Evolutionary conservation across 1,140 invertebrate species (phyloP).

Genomic region (Diachasma alloeum): DNA sequence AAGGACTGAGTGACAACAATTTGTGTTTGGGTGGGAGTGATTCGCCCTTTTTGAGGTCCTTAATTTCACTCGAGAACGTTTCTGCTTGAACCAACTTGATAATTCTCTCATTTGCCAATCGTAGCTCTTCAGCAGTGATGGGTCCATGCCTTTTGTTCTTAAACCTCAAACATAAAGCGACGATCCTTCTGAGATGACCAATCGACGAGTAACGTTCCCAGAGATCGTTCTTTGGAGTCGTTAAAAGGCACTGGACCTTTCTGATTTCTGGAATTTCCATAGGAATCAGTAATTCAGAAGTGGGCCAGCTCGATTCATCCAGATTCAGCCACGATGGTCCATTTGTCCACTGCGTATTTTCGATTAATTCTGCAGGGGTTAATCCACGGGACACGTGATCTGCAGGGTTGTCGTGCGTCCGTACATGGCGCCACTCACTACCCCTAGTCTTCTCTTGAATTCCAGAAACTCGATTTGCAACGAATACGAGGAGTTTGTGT

Average conservation of each 20-base stretch:
- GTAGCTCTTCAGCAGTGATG: no score
- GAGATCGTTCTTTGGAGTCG: neutral
- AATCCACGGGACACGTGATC: conserved; percentile 21
- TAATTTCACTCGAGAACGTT: conserved; percentile 3
- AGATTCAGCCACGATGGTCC: conserved; percentile 34
- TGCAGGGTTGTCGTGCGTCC: conserved; percentile 36
- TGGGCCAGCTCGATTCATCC: conserved; percentile 3
- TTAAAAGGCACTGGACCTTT: neutral
- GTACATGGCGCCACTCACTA: conserved; percentile 31
- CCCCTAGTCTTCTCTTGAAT: conserved; percentile 41
- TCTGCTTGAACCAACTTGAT: conserved; percentile 1
- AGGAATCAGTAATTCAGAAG: neutral
- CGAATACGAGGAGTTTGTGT: no score
- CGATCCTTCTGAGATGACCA: no score
- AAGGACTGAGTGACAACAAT: conserved; percentile 23
- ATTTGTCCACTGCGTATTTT: conserved; percentile 26
- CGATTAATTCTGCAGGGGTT: conserved; percentile 16
- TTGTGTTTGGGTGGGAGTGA: neutral
- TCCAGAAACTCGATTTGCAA: conserved; percentile 21
- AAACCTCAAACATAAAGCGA: no score
- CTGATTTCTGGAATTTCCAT: neutral
- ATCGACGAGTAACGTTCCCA: neutral
- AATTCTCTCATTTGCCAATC: no score
- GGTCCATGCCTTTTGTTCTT: no score
- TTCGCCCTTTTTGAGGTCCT: neutral